Evolutionary conservation across 2,113 vertebrate species (phyloP), one percentile per base, ranked within the genome.

Genomic region (Cacatua alba): DNA sequence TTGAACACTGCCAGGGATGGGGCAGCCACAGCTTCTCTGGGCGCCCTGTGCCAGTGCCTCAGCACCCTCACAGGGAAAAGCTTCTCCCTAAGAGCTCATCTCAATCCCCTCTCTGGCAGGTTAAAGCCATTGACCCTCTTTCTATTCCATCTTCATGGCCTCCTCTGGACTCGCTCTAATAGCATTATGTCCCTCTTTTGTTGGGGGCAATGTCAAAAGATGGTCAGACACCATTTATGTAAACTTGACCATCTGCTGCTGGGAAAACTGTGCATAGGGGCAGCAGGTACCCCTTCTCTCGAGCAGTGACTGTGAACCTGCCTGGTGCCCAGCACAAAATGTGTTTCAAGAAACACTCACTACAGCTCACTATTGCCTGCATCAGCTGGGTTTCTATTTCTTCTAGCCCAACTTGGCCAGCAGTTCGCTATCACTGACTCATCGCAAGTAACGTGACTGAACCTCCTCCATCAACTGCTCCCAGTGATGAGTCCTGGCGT

Each of bases 361-460:
- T 11, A 20, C 35, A 17, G 9, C 37, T 83, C 55, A 2, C 55
- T 25, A 2, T 9, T 20, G 10, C 49, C 13, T 26, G 33, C 39
- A 46, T 33, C 48, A 49, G 14, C 17, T 19, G 18, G 9, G 23
- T 48, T 67, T 41, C 41, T 75, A 1, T 8, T 43, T 77, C 46
- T 37, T 59, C 57, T 35, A 35, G 13, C 39, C 44, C 52, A 43
- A 11, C 13, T 8, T 3, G 13, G 20, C 52, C 71, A 76, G 10
- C 16, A 29, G 24, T 51, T 68, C 35, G 19, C 16, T 29, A 5
- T 16, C 35, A 8, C 17, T 6, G 4, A 86, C 25, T 16, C 10
- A 0, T 0, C 2, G 39, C 13, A 31, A 33, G 31, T 37, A 33
- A 31, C 0, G 4, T 3, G 0, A 28, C 7, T 3, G 39, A 79